These are phyloP conservation scores for Chironomus tepperi DNA, from an alignment of 1,140 invertebrate genomes.

Conservation along the genomic window DNA sequence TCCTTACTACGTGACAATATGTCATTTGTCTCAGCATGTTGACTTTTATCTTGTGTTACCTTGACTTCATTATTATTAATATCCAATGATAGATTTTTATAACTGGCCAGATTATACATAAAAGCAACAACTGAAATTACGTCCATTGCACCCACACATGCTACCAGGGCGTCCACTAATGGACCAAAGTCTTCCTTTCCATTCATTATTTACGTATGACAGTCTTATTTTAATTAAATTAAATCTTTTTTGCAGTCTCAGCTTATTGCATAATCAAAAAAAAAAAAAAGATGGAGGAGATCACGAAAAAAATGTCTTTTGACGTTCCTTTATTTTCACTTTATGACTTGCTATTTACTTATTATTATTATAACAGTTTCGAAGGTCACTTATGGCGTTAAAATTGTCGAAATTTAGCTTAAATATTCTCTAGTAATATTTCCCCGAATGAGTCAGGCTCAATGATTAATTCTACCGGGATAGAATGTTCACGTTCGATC, in stretches of 20 bases:
- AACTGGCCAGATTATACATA: background rate
- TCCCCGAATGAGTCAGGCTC: background rate
- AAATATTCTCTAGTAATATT: background rate
- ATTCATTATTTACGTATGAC: background rate
- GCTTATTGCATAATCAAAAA: conserved; percentile 18
- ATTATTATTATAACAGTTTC: background rate
- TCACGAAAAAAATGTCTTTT: background rate
- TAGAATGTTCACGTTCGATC: background rate
- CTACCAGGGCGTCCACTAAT: background rate
- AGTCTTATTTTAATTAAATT: no score
- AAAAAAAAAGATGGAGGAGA: background rate
- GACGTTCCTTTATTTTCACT: background rate
- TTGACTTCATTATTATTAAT: conserved; percentile 12
- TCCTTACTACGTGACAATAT: background rate
- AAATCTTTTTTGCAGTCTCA: background rate
- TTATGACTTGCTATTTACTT: background rate
- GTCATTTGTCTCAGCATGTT: background rate
- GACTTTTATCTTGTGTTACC: background rate
- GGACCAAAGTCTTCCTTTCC: conserved; percentile 8
- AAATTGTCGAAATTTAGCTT: background rate
- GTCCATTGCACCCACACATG: background rate
- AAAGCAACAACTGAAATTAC: background rate
- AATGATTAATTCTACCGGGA: background rate
- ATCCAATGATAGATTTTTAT: background rate
- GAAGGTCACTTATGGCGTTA: background rate